Percentiles rank a stretch among this genome's conserved stretches.
phyloP scores from a whole-genome alignment of 1,140 invertebrate species.

The Hypsibius dujardini region DNA sequence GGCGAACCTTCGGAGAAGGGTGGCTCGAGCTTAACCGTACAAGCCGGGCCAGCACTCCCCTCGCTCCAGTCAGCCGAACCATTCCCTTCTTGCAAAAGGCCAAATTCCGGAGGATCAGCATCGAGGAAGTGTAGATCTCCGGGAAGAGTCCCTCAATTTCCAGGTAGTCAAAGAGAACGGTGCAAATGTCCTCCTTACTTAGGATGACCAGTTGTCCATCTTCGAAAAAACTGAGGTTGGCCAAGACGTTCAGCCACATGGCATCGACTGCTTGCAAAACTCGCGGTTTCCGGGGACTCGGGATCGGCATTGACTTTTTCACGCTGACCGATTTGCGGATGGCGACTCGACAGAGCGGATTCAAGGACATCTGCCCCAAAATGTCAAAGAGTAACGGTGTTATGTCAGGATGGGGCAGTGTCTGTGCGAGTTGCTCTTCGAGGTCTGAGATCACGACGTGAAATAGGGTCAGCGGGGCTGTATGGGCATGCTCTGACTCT shows the following conservation, averaged over 20 bases:
- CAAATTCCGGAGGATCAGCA: conserved; percentile 3
- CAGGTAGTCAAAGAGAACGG: conserved; percentile 6
- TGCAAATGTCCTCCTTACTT: conserved; percentile 7
- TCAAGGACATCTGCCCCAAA: neutral
- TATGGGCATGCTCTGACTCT: conserved; percentile 1
- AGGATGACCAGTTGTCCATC: neutral
- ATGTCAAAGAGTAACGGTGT: conserved; percentile 14
- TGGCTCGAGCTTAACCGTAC: neutral
- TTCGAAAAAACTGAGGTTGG: conserved; percentile 1
- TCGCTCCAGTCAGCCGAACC: conserved; percentile 8
- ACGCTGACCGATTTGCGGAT: conserved; percentile 11
- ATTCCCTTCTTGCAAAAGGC: conserved; percentile 3
- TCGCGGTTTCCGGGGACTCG: neutral
- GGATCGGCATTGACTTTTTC: neutral
- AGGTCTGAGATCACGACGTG: conserved; percentile 6
- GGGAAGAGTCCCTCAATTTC: neutral
- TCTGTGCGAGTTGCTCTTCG: neutral
- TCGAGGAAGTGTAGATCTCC: conserved; percentile 7
- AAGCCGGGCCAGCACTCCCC: conserved; percentile 8
- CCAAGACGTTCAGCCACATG: conserved; percentile 15
- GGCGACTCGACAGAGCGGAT: conserved; percentile 5
- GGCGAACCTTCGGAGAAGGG: neutral
- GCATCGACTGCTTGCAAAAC: neutral
- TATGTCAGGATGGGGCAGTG: conserved; percentile 11
- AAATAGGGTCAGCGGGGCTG: neutral